Conservation (phyloP, 2,797 vertebrate species). For the Tangara arthus region DNA sequence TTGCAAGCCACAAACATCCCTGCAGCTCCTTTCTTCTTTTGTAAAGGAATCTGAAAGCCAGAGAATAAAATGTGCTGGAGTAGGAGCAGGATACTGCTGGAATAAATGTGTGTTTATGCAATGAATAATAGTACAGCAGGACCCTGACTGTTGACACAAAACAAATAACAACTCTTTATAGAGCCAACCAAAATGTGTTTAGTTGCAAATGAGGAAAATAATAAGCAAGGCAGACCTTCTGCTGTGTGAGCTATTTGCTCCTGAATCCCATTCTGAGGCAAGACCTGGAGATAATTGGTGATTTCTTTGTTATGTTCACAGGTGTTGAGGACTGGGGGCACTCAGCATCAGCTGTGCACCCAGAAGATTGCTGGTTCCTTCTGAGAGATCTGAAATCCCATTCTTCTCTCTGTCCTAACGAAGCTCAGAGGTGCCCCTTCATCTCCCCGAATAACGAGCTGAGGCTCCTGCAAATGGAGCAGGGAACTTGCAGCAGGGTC, state of each 20-base stretch:
- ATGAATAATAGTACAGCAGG: background rate
- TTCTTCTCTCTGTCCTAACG: conserved; percentile 77
- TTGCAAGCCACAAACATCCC: background rate
- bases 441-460: conserved; percentile 80
- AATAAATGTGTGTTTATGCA: background rate
- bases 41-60: background rate
- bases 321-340: conserved; percentile 84
- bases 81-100: background rate
- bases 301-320: conserved; percentile 51
- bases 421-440: conserved; percentile 76
- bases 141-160: conserved; percentile 7
- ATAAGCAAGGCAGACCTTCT: conserved; percentile 15
- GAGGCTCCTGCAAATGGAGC: conserved; percentile 73
- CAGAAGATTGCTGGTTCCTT: conserved; percentile 78
- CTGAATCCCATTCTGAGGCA: background rate
- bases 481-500: conserved; percentile 48
- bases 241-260: background rate
- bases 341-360: conserved; percentile 80
- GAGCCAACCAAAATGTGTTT: background rate
- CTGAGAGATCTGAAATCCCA: conserved; percentile 75
- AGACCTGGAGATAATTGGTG: conserved; percentile 16
- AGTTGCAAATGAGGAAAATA: conserved; percentile 32
- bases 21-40: background rate
- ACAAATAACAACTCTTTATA: background rate
- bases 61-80: background rate